Conservation (phyloP, 2,888 invertebrate genomes). For the Embidobia sp. region DNA sequence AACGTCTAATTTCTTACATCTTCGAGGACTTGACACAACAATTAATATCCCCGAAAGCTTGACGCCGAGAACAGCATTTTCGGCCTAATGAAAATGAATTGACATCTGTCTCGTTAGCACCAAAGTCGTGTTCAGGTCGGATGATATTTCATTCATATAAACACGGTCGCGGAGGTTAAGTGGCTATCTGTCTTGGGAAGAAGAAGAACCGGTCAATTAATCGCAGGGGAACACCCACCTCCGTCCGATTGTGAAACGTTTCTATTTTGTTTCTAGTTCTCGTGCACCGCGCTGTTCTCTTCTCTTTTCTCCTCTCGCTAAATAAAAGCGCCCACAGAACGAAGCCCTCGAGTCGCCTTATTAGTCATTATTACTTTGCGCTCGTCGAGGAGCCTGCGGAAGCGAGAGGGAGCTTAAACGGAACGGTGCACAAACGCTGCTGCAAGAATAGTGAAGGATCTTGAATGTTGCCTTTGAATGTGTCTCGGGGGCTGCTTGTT, state of each 20-base stretch:
- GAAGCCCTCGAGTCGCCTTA: constrained; percentile 63
- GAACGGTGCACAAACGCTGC: constrained; percentile 75
- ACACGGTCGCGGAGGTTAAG: constrained; percentile 26
- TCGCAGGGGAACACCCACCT: constrained; percentile 40
- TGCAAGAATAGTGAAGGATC: constrained; percentile 75
- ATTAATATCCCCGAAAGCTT: too few species aligned
- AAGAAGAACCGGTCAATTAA: constrained; percentile 51
- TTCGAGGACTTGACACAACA: too few species aligned
- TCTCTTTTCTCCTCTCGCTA: constrained; percentile 20
- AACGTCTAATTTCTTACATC: too few species aligned
- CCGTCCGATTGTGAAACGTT: constrained; percentile 44
- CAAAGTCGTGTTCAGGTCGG: background rate
- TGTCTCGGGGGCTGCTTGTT: constrained; percentile 73
- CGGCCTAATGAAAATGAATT: constrained; percentile 22
- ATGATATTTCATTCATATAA: constrained; percentile 40
- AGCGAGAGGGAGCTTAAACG: constrained; percentile 67
- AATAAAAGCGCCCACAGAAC: constrained; percentile 51
- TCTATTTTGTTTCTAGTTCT: constrained; percentile 38
- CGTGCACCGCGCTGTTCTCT: background rate
- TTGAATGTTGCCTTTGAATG: constrained; percentile 74
- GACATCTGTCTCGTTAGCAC: constrained; percentile 20
- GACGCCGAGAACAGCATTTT: too few species aligned
- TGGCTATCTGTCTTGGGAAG: constrained; percentile 38
- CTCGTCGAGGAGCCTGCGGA: constrained; percentile 37
- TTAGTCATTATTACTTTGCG: constrained; percentile 65